A percentile compares a stretch with the other conserved stretches of the same genome.
Evolutionary conservation across 2,113 vertebrate genomes (phyloP).

Genomic region (Amazona guildingii): DNA sequence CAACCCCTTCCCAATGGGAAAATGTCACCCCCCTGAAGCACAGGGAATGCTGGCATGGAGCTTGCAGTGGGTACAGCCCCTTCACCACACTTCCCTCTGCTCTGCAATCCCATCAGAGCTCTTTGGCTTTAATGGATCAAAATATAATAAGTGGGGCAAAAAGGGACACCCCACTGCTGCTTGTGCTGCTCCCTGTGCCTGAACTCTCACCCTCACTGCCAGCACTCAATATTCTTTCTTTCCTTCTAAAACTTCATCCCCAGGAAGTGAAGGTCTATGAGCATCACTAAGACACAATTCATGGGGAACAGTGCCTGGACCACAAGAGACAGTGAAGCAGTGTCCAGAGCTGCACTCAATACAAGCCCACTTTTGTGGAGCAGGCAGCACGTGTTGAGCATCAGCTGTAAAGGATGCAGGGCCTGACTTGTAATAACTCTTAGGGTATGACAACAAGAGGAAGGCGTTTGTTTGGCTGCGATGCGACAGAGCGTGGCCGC

Average conservation of each 20-base stretch:
- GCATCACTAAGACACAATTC: neutral
- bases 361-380: conserved; percentile 19
- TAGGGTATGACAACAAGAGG: neutral
- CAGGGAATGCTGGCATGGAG: neutral
- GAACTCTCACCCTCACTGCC: neutral
- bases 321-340: neutral
- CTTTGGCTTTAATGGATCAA: fast-evolving
- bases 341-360: neutral
- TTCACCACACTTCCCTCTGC: neutral
- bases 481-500: conserved; percentile 13
- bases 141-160: neutral
- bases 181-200: neutral
- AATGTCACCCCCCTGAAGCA: neutral
- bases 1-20: neutral
- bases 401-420: neutral
- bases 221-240: neutral
- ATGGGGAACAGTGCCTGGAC: neutral
- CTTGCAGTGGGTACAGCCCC: neutral
- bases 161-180: neutral
- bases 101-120: neutral
- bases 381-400: neutral
- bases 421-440: conserved; percentile 19
- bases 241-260: neutral
- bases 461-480: conserved; percentile 50
- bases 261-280: neutral